These are phyloP conservation scores for Reticulitermes speratus DNA, from an alignment of 1,140 invertebrate genomes.

Conservation along the genomic window DNA sequence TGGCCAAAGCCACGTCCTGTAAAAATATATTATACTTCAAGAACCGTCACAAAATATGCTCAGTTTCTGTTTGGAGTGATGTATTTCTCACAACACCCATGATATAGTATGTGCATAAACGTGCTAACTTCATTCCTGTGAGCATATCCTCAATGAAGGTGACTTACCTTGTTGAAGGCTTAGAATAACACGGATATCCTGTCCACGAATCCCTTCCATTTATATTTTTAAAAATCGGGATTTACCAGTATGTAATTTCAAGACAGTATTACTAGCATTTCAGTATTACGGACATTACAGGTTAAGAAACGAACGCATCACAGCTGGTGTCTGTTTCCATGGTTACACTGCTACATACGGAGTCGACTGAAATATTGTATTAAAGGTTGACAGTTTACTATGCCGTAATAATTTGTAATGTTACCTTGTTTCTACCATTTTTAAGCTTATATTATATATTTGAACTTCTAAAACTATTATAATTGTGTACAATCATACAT, in stretches of 20 bases:
- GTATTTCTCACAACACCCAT: background rate
- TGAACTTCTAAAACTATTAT: no score
- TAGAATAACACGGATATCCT: background rate
- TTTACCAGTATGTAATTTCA: no score
- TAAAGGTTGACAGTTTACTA: background rate
- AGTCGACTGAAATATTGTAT: background rate
- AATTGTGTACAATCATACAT: no score
- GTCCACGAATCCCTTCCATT: slow-evolving; percentile 1
- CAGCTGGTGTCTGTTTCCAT: background rate
- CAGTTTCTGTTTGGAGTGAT: background rate
- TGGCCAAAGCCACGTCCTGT: background rate
- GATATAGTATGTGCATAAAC: no score
- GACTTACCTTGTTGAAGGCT: background rate
- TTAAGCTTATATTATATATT: no score
- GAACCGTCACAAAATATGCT: background rate
- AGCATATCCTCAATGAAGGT: background rate
- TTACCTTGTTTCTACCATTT: no score
- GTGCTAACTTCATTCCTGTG: no score
- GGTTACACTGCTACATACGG: background rate
- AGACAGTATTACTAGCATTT: no score
- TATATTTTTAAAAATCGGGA: background rate
- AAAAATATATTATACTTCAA: background rate
- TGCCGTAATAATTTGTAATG: no score
- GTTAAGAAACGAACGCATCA: no score
- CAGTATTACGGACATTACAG: no score